These are phyloP conservation scores for Diarsia rubi DNA, from an alignment of 2,888 invertebrate species.

Conservation along the genomic window DNA sequence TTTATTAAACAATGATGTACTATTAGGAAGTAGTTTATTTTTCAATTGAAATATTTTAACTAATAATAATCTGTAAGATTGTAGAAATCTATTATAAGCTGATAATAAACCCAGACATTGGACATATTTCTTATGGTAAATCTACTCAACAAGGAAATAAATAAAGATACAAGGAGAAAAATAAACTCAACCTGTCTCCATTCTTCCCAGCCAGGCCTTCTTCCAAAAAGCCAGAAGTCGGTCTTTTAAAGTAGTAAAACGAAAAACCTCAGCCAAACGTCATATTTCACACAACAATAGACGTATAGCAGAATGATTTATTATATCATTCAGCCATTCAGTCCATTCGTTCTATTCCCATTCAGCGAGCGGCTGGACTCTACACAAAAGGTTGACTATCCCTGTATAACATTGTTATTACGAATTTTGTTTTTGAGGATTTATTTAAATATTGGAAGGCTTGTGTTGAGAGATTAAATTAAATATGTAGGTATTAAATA, in stretches of 20 bases:
- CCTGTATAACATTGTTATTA: slow-evolving; percentile 43
- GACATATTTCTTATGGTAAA: neutral
- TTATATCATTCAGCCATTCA: slow-evolving; percentile 68
- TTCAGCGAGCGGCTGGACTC: slow-evolving; percentile 52
- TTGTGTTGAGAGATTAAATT: neutral
- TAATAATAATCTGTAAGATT: neutral
- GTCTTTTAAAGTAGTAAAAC: slow-evolving; percentile 52
- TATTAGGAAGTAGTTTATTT: neutral
- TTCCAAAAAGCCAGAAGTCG: slow-evolving; percentile 47
- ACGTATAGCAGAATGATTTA: slow-evolving; percentile 66
- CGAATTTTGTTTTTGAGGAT: slow-evolving; percentile 41
- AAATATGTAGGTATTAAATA: no score
- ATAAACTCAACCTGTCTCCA: neutral
- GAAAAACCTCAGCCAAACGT: slow-evolving; percentile 56
- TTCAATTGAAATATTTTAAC: neutral
- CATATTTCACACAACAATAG: slow-evolving; percentile 69
- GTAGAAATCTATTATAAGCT: neutral
- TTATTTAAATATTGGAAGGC: slow-evolving; percentile 26
- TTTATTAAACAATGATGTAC: no score
- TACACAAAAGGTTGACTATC: slow-evolving; percentile 48
- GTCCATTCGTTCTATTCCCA: slow-evolving; percentile 65
- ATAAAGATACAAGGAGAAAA: neutral
- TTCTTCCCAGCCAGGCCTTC: slow-evolving; percentile 13
- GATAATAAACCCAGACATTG: neutral
- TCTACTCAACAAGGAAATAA: neutral